Evolutionary conservation across 2,113 vertebrate species (phyloP), one percentile per base, ranked within the genome.

Genomic region (Rafetus swinhoei): DNA sequence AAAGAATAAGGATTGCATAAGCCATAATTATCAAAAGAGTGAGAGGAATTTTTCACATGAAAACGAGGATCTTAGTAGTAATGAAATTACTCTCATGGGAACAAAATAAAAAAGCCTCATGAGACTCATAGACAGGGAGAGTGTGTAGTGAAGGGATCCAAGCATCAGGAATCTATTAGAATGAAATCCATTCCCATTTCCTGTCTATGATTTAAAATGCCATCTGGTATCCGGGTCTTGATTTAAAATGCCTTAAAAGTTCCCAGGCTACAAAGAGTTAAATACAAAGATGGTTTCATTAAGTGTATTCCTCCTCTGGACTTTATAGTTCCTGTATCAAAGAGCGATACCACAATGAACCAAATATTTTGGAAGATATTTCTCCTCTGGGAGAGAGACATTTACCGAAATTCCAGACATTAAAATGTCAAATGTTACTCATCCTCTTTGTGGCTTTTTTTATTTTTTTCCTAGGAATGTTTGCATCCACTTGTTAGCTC

Each of bases 351-450:
- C 89, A 90, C 95, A 95, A 88, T 8, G 83, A 95, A 89, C 86
- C 87, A 98, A 97, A 95, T 97, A 94, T 97, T 96, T 97, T 95
- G 93, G 94, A 97, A 97, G 86, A 82, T 82, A 96, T 92, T 96
- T 96, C 60, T 97, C 96, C 94, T 93, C 90, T 93, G 97, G 97
- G 97, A 98, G 89, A 94, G 76, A 96, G 94, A 86, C 82, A 89
- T 97, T 96, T 97, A 95, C 94, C 92, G 86, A 97, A 97, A 95
- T 93, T 95, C 96, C 25, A 79, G 93, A 84, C 90, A 94, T 92
- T 88, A 97, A 98, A 98, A 98, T 98, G 98, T 98, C 98, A 98
- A 97, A 93, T 89, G 92, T 98, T 98, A 97, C 93, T 98, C 98
- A 98, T 96, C 93, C 57, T 72, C 22, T 60, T 56, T 93, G 93